Percentiles rank a stretch among this genome's conserved stretches.
phyloP scores from a whole-genome alignment of 2,113 vertebrate species.

The Lophius piscatorius region DNA sequence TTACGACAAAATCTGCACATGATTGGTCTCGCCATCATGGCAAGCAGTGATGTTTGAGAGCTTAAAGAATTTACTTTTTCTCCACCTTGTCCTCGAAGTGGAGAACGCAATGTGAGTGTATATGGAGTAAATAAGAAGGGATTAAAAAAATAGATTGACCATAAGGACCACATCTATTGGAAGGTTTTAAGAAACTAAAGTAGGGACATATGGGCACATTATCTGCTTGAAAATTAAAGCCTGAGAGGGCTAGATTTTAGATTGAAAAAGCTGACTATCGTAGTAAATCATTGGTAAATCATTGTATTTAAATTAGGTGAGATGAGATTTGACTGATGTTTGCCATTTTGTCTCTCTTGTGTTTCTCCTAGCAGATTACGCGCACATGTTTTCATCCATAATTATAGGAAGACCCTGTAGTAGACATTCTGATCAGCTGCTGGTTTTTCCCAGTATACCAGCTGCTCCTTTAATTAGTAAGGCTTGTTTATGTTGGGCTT shows the following conservation, averaged over 20 bases:
- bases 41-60: conserved; percentile 6
- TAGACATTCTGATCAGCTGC: conserved; percentile 39
- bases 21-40: conserved; percentile 23
- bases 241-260: not conserved
- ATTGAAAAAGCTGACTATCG: not conserved
- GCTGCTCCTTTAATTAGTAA: conserved; percentile 72
- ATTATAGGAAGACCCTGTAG: conserved; percentile 34
- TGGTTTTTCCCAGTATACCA: conserved; percentile 52
- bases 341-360: conserved; percentile 1
- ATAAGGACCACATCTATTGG: conserved; percentile 17
- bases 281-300: no score
- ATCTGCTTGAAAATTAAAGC: conserved; percentile 15
- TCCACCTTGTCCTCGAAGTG: conserved; percentile 22
- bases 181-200: conserved; percentile 23
- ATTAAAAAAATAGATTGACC: conserved; percentile 8
- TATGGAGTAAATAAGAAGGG: conserved; percentile 28
- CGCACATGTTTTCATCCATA: conserved; percentile 39
- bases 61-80: conserved; percentile 9
- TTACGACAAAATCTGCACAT: conserved; percentile 22
- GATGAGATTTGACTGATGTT: no score
- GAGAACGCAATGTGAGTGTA: conserved; percentile 19
- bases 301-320: no score
- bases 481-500: conserved; percentile 65
- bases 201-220: conserved; percentile 15
- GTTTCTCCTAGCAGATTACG: no score